These are phyloP conservation scores for Phortica variegata DNA, from an alignment of 1,140 invertebrate genomes.

Conservation along the genomic window DNA sequence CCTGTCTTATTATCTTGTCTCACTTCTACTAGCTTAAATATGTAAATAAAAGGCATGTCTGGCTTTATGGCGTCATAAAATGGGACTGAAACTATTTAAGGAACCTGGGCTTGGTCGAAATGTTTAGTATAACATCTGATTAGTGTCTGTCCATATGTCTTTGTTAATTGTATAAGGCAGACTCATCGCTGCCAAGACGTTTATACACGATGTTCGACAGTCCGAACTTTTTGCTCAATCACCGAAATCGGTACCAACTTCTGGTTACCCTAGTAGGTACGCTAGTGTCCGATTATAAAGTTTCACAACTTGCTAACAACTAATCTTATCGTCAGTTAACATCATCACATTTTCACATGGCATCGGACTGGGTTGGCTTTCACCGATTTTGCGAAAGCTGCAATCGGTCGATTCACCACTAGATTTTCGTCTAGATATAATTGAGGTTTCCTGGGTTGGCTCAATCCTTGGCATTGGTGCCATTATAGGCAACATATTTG, in stretches of 20 bases:
- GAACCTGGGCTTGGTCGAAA: no score
- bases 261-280: slow-evolving; percentile 40
- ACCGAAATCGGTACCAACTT: slow-evolving; percentile 32
- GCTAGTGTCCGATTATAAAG: not conserved
- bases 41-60: no score
- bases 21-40: no score
- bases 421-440: slow-evolving; percentile 31
- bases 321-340: slow-evolving; percentile 37
- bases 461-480: slow-evolving; percentile 47
- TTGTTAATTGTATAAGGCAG: no score
- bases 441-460: slow-evolving; percentile 52
- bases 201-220: no score
- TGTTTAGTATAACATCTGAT: no score
- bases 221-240: slow-evolving; percentile 19
- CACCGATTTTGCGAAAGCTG: slow-evolving; percentile 46
- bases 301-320: not conserved
- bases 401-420: slow-evolving; percentile 31
- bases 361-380: slow-evolving; percentile 58
- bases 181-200: no score
- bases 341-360: slow-evolving; percentile 58
- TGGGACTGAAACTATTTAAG: no score
- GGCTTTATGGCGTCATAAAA: no score
- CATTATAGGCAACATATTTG: slow-evolving; percentile 41
- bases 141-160: no score
- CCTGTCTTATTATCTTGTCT: no score